Percentiles rank a stretch among this genome's conserved stretches.
phyloP scores from a whole-genome alignment of 1,140 invertebrate genomes.

The Protaetia brevitarsis region DNA sequence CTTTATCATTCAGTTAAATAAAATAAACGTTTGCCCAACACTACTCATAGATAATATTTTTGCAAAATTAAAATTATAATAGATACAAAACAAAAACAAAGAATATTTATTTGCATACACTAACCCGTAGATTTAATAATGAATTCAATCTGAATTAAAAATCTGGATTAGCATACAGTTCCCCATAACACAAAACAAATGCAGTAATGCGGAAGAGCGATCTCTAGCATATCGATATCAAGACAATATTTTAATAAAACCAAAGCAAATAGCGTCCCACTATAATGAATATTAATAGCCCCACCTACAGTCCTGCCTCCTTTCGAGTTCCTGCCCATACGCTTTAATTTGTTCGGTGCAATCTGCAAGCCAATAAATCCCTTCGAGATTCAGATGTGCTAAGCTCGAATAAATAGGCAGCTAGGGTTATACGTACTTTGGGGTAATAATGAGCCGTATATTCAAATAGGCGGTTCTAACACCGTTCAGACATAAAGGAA shows the following conservation, averaged over 20 bases:
- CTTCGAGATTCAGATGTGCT: background rate
- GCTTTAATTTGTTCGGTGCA: background rate
- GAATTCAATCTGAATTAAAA: too few relatives aligned
- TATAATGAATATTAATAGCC: constrained; percentile 13
- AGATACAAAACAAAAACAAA: too few relatives aligned
- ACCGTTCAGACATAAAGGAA: constrained; percentile 4
- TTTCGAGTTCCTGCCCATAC: background rate
- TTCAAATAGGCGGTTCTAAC: background rate
- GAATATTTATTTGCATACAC: too few relatives aligned
- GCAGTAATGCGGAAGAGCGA: too few relatives aligned
- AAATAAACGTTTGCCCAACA: too few relatives aligned
- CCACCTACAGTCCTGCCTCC: constrained; percentile 9
- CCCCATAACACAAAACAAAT: too few relatives aligned
- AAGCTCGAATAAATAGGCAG: background rate
- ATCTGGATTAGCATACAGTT: too few relatives aligned
- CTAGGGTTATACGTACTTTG: background rate
- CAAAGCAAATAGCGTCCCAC: background rate
- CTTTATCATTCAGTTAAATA: too few relatives aligned
- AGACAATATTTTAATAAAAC: background rate
- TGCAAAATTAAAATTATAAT: too few relatives aligned
- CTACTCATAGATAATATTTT: too few relatives aligned
- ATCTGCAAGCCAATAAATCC: constrained; percentile 13
- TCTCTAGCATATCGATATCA: too few relatives aligned
- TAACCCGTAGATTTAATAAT: too few relatives aligned
- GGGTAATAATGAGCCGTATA: constrained; percentile 8